Percentiles rank a stretch among this genome's conserved stretches.
These are phyloP conservation scores for Chlorodrepanis virens DNA, from an alignment of 2,113 vertebrate species.

Conservation along the genomic window DNA sequence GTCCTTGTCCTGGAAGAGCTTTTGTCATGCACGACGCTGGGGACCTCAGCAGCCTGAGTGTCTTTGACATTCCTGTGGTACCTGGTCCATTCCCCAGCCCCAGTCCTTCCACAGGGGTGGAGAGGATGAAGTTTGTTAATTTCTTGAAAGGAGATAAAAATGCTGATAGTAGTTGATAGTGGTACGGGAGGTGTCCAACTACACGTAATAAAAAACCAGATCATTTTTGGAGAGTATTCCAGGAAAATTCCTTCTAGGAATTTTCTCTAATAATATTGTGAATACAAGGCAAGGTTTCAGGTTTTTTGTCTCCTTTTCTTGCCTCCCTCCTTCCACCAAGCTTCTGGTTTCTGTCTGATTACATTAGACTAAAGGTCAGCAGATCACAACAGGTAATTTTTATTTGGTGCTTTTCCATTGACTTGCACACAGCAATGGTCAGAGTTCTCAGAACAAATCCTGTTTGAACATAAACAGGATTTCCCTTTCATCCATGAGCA, in stretches of 20 bases:
- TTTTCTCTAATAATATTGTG: background rate
- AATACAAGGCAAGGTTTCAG: background rate
- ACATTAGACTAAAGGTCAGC: background rate
- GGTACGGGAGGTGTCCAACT: background rate
- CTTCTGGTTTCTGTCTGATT: background rate
- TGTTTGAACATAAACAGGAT: background rate
- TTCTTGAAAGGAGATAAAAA: background rate
- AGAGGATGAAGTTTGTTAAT: background rate
- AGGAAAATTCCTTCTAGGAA: background rate
- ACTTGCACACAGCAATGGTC: background rate
- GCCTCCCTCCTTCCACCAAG: background rate
- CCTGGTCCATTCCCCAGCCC: background rate
- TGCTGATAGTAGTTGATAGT: background rate
- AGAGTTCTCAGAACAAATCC: background rate
- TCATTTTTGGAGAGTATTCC: background rate
- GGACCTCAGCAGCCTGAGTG: background rate
- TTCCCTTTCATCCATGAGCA: background rate
- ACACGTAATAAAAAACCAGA: background rate
- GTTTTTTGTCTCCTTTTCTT: background rate
- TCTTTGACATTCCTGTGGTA: background rate
- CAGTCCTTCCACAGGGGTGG: rapidly evolving
- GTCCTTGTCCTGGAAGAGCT: background rate
- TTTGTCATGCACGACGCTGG: rapidly evolving
- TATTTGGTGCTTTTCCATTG: background rate
- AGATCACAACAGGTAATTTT: background rate